Evolutionary conservation across 2,113 vertebrate species (phyloP).

Genomic region (Carettochelys insculpta): DNA sequence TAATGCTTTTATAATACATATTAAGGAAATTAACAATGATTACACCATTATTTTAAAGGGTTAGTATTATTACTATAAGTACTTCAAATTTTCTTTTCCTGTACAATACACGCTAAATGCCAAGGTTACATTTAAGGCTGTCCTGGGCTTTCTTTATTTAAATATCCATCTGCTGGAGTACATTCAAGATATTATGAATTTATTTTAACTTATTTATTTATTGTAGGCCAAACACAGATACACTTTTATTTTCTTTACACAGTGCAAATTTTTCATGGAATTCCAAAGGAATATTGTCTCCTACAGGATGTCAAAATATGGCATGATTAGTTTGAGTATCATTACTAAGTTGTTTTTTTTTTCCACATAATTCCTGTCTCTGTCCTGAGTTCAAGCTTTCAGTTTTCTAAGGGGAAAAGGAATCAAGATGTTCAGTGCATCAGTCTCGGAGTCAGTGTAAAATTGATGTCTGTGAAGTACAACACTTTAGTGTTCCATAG

Average conservation of each 20-base stretch:
- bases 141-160: not conserved
- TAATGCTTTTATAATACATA: not conserved
- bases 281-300: conserved; percentile 1
- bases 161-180: not conserved
- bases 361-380: not conserved
- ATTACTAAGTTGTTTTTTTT: not conserved
- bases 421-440: conserved; percentile 16
- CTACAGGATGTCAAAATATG: conserved; percentile 15
- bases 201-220: not conserved
- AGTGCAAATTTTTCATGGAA: not conserved
- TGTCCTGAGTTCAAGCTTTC: conserved; percentile 10
- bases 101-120: not conserved
- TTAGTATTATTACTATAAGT: not conserved
- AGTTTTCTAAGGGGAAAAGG: conserved; percentile 33
- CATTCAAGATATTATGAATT: not conserved
- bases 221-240: not conserved
- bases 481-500: conserved; percentile 46
- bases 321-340: not conserved
- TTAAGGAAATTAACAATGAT: not conserved
- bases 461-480: conserved; percentile 39
- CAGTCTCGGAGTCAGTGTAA: conserved; percentile 20
- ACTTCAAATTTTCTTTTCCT: not conserved
- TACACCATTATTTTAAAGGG: not conserved
- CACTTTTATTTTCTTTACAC: not conserved
- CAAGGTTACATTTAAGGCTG: not conserved